These are phyloP conservation scores for Chymomyza caudatula DNA, from an alignment of 2,888 invertebrate species.

Conservation along the genomic window DNA sequence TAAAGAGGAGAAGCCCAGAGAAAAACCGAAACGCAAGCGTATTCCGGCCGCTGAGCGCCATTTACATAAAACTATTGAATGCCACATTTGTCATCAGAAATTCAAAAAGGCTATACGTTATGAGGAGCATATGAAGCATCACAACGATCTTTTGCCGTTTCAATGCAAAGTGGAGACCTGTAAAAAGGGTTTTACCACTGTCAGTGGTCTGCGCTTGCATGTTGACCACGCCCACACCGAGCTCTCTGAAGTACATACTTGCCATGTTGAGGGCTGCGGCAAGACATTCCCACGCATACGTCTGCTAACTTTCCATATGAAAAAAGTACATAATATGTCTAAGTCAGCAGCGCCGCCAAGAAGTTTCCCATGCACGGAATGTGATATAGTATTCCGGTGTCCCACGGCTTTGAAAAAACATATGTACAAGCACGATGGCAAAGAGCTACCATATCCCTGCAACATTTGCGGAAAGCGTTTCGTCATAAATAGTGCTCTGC, in stretches of 20 bases:
- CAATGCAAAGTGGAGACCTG: conserved; percentile 73
- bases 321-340: conserved; percentile 66
- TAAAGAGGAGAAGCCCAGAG: conserved; percentile 24
- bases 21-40: conserved; percentile 50
- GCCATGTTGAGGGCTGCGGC: conserved; percentile 70
- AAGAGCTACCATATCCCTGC: conserved; percentile 74
- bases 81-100: conserved; percentile 74
- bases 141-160: conserved; percentile 73
- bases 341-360: conserved; percentile 66
- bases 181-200: conserved; percentile 72
- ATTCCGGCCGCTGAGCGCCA: conserved; percentile 62
- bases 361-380: conserved; percentile 72
- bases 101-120: conserved; percentile 73
- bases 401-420: conserved; percentile 75
- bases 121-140: conserved; percentile 74
- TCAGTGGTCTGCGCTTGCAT: conserved; percentile 67
- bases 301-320: conserved; percentile 72
- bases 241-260: conserved; percentile 64
- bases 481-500: conserved; percentile 75
- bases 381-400: conserved; percentile 75
- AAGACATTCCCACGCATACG: conserved; percentile 71
- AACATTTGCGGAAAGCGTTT: conserved; percentile 75
- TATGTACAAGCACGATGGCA: conserved; percentile 75
- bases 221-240: conserved; percentile 74
- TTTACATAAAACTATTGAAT: conserved; percentile 68